These are phyloP conservation scores for Laticauda laticaudata DNA, from an alignment of 2,113 vertebrate species.

Conservation along the genomic window DNA sequence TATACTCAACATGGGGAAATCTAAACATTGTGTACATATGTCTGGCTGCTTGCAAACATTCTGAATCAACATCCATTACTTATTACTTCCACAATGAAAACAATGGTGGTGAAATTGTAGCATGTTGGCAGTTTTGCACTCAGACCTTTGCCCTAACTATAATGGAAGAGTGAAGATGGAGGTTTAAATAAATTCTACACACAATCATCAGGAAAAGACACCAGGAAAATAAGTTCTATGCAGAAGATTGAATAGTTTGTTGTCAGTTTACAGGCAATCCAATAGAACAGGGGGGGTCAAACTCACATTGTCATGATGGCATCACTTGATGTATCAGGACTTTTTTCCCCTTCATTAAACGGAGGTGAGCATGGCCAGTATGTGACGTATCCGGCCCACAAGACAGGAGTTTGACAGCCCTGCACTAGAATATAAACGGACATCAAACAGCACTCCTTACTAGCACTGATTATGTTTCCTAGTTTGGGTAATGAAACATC, in stretches of 20 bases:
- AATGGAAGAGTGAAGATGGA: neutral
- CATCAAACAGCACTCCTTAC: no score
- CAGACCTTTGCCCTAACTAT: neutral
- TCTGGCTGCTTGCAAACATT: neutral
- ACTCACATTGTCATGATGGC: no score
- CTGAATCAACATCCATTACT: neutral
- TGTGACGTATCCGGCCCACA: no score
- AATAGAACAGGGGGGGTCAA: no score
- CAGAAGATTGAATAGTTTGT: neutral
- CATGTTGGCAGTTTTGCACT: neutral
- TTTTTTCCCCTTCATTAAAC: no score
- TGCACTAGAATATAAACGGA: no score
- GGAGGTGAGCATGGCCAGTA: no score
- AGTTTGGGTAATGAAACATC: no score
- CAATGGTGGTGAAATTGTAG: neutral
- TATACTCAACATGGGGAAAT: neutral
- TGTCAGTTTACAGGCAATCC: no score
- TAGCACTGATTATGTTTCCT: no score
- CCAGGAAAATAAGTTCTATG: neutral
- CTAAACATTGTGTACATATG: neutral
- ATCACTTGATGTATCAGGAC: no score
- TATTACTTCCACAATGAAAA: neutral
- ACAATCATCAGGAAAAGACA: neutral
- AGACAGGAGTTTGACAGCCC: no score
- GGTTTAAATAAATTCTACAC: neutral